Base-by-base conservation (phyloP, 2,797 vertebrate genomes). In the Pseudochaenichthys georgianus region DNA sequence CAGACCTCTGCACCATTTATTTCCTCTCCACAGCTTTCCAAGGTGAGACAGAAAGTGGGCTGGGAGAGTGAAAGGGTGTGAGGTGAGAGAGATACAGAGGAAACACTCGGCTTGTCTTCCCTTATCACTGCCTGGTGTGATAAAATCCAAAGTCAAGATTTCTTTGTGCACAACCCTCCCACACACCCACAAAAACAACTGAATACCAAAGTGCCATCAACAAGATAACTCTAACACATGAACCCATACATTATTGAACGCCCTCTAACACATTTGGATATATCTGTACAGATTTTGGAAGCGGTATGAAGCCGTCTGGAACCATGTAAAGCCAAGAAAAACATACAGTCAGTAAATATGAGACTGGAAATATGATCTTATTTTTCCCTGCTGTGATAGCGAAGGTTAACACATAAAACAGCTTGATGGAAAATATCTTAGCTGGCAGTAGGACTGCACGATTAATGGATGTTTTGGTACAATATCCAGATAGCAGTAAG, bases 101-200 rank as follows among this genome's bases (percentile, higher is more conserved):
- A 78, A 60, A 46, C 21, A 67, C 43, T 34, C 55, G 12, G 66
- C 60, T 79, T 82, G 80, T 79, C 73, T 82, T 71, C 79, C 83
- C 83, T 92, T 92, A 92, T 92, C 87, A 75, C 80, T 19, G 51
- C 48, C 48, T 42, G 9, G 31, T 80, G 81, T 73, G 84, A 86
- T 87, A 87, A 87, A 86, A 83, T 77, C 55, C 75, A 81, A 84
- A 87, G 86, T 75, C 72, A 79, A 63, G 68, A 73, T 58, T 59
- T 38, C 64, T 77, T 65, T 72, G 48, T 13, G 42, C 66, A 43
- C 61, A 65, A 72, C 3, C 64, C n/a, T 59, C 64, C 59, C 42
- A 43, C 21, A n/a, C 1, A 13, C 38, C 55, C 67, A 61, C 70
- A 65, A 66, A 41, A 70, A 34, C 6, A 38, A 46, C 75, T 45